Evolutionary conservation across 2,888 invertebrate species (phyloP), one percentile per base, ranked within the genome.

Genomic region (Autographa gamma): DNA sequence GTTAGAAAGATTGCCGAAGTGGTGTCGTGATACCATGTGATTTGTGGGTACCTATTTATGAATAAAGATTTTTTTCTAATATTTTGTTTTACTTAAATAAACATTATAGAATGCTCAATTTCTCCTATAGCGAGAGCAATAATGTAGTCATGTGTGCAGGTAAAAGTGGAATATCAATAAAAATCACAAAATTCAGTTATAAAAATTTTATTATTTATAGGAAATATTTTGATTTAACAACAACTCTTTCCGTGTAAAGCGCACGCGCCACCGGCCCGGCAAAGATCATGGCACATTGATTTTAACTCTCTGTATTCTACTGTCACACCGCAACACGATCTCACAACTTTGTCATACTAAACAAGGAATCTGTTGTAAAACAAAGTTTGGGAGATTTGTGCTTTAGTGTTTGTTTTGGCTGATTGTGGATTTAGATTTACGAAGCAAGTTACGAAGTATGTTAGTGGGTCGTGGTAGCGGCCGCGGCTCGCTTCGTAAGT

Each of bases 211-310:
- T 93, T 95, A 95, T 95, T 82, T 95, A 93, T 95, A 95, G 95
- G 95, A 95, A 95, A 95, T 95, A 95, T 95, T 95, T 95, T 95
- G 94, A 94, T 95, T 94, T 91, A 95, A 95, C 94, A 94, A 94
- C 93, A 93, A 90, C 88, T 88, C 84, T 85, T 83, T 81, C 87
- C 80, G 87, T 74, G 88, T 83, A 85, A 79, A 79, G 79, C 89
- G 86, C 87, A 86, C 86, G 88, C 90, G 86, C 85, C 87, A 74
- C 72, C 74, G 71, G 83, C 76, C 77, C 78, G 82, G 77, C 84
- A 32, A 72, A 71, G 72, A 69, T 66, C 85, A 94, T 95, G 95
- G 94, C 95, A 95, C 94, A 90, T 88, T 83, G 76, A 77, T 83
- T 77, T 77, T 67, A 71, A 77, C 60, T 63, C 61, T 62, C 56